Evolutionary conservation across 2,113 vertebrate genomes (phyloP).

Genomic region (Colius striatus): DNA sequence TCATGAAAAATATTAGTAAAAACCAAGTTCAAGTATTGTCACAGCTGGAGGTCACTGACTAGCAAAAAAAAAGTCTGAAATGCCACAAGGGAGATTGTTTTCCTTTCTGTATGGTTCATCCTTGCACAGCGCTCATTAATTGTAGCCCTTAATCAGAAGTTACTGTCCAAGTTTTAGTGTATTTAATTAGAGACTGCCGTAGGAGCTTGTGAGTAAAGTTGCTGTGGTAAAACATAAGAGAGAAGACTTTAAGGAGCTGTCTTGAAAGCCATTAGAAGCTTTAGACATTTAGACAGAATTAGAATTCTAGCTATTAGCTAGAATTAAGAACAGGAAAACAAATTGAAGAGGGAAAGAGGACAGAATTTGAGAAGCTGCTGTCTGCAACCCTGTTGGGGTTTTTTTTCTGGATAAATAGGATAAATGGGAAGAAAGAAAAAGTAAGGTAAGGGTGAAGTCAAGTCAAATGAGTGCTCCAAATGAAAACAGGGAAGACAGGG

Average conservation of each 20-base stretch:
- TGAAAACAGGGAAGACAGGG: no score
- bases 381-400: not conserved
- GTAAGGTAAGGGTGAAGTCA: not conserved
- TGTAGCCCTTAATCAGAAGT: not conserved
- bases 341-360: not conserved
- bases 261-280: not conserved
- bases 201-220: not conserved
- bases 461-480: not conserved
- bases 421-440: not conserved
- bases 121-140: not conserved
- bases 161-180: not conserved
- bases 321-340: not conserved
- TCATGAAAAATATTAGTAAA: not conserved
- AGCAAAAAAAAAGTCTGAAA: not conserved
- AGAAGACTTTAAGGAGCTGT: not conserved
- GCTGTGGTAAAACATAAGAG: not conserved
- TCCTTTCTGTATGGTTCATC: not conserved
- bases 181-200: not conserved
- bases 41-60: constrained; percentile 12
- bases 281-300: not conserved
- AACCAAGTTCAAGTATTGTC: not conserved
- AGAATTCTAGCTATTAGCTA: not conserved
- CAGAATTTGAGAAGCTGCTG: not conserved
- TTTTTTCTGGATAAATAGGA: not conserved
- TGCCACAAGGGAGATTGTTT: not conserved